Conservation (phyloP, 2,113 vertebrate species). For the Caranx melampygus region DNA sequence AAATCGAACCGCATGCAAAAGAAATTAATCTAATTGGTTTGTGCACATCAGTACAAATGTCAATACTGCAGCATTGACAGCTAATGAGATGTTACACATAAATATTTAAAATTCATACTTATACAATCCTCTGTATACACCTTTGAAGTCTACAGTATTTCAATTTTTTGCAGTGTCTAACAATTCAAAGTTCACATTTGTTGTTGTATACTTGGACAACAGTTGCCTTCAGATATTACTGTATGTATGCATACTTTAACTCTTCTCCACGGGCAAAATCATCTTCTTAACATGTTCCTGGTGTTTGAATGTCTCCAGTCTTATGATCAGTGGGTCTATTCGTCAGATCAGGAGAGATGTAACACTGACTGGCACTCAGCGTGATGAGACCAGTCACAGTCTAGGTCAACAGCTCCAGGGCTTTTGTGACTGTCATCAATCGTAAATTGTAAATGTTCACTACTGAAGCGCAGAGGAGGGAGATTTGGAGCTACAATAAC, state of each 20-base stretch:
- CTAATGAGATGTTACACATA: not conserved
- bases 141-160: not conserved
- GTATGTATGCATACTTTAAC: not conserved
- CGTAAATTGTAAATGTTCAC: too few species aligned
- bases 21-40: not conserved
- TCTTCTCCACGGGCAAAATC: not conserved
- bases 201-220: not conserved
- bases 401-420: slow-evolving; percentile 7
- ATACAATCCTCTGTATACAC: not conserved
- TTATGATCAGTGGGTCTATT: slow-evolving; percentile 11
- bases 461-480: too few species aligned
- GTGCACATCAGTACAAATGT: not conserved
- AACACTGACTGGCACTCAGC: not conserved
- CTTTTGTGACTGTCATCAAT: not conserved
- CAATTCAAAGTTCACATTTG: not conserved
- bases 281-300: not conserved
- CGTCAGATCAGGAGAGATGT: too few species aligned
- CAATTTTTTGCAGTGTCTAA: too few species aligned
- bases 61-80: not conserved
- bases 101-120: not conserved
- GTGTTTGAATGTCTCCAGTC: not conserved
- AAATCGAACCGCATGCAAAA: not conserved
- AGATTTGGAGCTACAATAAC: too few species aligned
- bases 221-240: too few species aligned
- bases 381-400: not conserved